Conservation (phyloP, 2,113 vertebrate genomes). For the Pleuronectes platessa region DNA sequence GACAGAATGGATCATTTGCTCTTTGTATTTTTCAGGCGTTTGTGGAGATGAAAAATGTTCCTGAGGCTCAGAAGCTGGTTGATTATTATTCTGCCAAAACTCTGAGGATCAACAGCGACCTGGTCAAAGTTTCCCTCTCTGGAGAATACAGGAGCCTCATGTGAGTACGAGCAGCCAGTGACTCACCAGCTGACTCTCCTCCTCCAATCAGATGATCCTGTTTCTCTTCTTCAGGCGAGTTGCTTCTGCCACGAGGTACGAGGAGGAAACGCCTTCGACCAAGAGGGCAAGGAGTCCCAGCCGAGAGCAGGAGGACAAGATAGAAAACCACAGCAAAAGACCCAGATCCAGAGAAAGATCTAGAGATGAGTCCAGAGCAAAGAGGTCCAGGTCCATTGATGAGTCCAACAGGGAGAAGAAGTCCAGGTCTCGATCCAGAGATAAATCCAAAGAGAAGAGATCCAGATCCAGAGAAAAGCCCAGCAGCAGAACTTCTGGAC, state of each 20-base stretch:
- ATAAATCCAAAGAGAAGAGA: no score
- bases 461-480: conserved; percentile 12
- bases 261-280: conserved; percentile 28
- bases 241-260: conserved; percentile 36
- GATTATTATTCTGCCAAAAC: conserved; percentile 66
- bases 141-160: conserved; percentile 72
- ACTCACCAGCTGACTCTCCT: background rate
- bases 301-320: conserved; percentile 4
- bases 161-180: conserved; percentile 54
- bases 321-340: background rate
- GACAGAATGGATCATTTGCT: background rate
- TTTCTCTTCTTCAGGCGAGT: conserved; percentile 32
- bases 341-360: background rate
- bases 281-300: conserved; percentile 40
- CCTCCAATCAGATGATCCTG: background rate
- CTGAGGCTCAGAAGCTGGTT: conserved; percentile 78
- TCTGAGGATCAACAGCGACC: conserved; percentile 69
- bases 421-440: background rate
- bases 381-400: background rate
- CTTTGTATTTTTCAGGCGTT: conserved; percentile 60
- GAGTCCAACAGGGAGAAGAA: background rate
- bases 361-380: background rate
- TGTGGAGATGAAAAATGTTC: conserved; percentile 72
- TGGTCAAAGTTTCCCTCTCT: conserved; percentile 73
- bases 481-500: no score